Percentiles rank a stretch among this genome's conserved stretches.
Conservation (phyloP, 2,888 invertebrate genomes). For the Portevinia maculata region DNA sequence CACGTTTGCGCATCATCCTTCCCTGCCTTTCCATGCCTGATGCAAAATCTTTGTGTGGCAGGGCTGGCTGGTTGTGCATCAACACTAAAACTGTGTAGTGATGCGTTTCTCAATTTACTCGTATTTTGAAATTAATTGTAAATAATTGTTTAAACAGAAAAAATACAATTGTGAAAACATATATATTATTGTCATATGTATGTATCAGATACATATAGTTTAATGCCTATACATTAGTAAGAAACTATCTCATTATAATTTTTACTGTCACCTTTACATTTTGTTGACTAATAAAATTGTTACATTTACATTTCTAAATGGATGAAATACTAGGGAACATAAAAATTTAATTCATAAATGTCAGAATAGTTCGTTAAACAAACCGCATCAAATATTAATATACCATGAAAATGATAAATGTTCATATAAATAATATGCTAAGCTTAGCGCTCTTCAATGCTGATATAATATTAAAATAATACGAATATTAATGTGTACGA, state of each 20-base stretch:
- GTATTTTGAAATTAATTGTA: too few species aligned
- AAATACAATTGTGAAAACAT: too few species aligned
- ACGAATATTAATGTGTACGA: neutral
- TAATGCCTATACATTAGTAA: neutral
- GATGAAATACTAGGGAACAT: slow-evolving; percentile 11
- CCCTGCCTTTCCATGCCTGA: too few species aligned
- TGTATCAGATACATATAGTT: too few species aligned
- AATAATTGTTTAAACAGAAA: too few species aligned
- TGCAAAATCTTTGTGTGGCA: too few species aligned
- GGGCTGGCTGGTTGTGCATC: too few species aligned
- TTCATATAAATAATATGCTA: neutral
- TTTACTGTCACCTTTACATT: slow-evolving; percentile 1
- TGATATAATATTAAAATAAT: neutral
- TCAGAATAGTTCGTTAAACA: neutral
- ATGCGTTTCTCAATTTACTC: too few species aligned
- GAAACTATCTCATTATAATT: slow-evolving; percentile 7
- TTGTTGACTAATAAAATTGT: too few species aligned
- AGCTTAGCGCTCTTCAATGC: slow-evolving; percentile 19
- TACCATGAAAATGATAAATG: slow-evolving; percentile 8
- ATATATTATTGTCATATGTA: too few species aligned
- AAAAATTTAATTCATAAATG: neutral
- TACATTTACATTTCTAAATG: neutral
- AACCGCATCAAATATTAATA: neutral
- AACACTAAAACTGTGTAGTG: too few species aligned
- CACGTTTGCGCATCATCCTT: too few species aligned